Evolutionary conservation across 2,888 invertebrate genomes (phyloP).

Genomic region (Podabrus alpinus): DNA sequence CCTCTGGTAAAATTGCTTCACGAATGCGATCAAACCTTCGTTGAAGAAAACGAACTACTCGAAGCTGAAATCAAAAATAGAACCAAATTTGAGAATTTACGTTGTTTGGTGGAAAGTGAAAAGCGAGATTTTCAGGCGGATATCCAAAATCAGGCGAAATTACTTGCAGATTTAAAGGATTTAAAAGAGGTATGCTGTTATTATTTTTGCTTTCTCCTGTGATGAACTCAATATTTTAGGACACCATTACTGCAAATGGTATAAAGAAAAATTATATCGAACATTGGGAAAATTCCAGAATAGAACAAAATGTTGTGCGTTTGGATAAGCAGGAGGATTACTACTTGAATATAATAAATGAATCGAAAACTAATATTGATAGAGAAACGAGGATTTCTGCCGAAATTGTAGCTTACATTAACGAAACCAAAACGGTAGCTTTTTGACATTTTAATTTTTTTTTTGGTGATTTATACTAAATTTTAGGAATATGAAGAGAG

Average conservation of each 20-base stretch:
- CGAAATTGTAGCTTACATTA: slow-evolving; percentile 49
- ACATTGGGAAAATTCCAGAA: slow-evolving; percentile 51
- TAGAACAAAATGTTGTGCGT: slow-evolving; percentile 48
- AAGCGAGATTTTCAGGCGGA: slow-evolving; percentile 26
- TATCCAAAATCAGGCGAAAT: slow-evolving; percentile 34
- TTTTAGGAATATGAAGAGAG: slow-evolving; percentile 48
- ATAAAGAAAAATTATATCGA: slow-evolving; percentile 44
- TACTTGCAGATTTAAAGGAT: slow-evolving; percentile 46
- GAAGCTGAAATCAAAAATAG: slow-evolving; percentile 17
- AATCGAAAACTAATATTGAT: slow-evolving; percentile 45
- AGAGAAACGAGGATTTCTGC: slow-evolving; percentile 50
- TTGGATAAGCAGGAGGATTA: slow-evolving; percentile 44
- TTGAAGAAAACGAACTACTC: slow-evolving; percentile 29
- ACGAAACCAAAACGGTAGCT: slow-evolving; percentile 42
- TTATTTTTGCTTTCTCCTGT: background rate
- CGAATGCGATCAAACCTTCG: slow-evolving; percentile 19
- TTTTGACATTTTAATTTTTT: background rate
- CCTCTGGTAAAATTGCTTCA: slow-evolving; percentile 30
- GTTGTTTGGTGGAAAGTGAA: slow-evolving; percentile 36
- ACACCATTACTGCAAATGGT: slow-evolving; percentile 41
- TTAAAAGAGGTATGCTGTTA: slow-evolving; percentile 39
- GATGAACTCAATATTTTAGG: slow-evolving; percentile 36
- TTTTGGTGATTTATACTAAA: background rate
- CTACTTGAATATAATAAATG: slow-evolving; percentile 42
- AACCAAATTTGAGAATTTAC: slow-evolving; percentile 31